Evolutionary conservation across 2,888 invertebrate species (phyloP).

Genomic region (Drosophila borealis): DNA sequence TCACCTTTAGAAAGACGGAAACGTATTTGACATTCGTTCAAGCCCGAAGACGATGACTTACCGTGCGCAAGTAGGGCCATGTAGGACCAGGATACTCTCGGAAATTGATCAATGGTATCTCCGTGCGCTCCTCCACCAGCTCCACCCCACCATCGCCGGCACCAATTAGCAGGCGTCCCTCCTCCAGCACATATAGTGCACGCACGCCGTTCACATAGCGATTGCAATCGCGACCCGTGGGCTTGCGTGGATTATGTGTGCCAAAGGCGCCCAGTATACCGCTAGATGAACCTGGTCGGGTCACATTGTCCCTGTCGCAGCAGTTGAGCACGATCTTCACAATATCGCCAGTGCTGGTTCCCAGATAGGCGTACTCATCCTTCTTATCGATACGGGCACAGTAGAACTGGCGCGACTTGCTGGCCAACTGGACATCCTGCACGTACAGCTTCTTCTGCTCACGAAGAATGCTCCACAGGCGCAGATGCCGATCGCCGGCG

Average conservation of each 20-base stretch:
- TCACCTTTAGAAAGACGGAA: conserved; percentile 84
- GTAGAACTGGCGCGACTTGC: conserved; percentile 90
- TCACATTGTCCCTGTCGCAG: conserved; percentile 83
- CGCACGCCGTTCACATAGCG: conserved; percentile 86
- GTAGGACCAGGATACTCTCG: conserved; percentile 86
- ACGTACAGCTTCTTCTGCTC: conserved; percentile 89
- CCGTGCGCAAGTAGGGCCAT: conserved; percentile 87
- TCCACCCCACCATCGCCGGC: conserved; percentile 94
- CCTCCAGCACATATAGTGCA: conserved; percentile 87
- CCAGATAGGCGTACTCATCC: conserved; percentile 92
- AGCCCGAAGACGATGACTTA: conserved; percentile 58
- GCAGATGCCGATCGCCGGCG: conserved; percentile 90
- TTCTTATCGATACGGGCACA: conserved; percentile 89
- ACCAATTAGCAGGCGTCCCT: conserved; percentile 90
- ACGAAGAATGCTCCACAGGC: conserved; percentile 91
- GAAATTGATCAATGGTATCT: conserved; percentile 69
- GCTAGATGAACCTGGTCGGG: conserved; percentile 75
- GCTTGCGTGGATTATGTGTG: conserved; percentile 82
- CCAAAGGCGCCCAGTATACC: conserved; percentile 86
- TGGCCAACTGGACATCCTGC: conserved; percentile 91
- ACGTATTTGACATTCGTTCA: background rate
- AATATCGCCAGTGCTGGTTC: conserved; percentile 91
- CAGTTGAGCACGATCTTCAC: conserved; percentile 84
- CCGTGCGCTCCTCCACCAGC: conserved; percentile 88
- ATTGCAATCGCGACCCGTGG: conserved; percentile 84